Evolutionary conservation across 2,888 invertebrate genomes (phyloP).

Genomic region (Epiblema foenella): DNA sequence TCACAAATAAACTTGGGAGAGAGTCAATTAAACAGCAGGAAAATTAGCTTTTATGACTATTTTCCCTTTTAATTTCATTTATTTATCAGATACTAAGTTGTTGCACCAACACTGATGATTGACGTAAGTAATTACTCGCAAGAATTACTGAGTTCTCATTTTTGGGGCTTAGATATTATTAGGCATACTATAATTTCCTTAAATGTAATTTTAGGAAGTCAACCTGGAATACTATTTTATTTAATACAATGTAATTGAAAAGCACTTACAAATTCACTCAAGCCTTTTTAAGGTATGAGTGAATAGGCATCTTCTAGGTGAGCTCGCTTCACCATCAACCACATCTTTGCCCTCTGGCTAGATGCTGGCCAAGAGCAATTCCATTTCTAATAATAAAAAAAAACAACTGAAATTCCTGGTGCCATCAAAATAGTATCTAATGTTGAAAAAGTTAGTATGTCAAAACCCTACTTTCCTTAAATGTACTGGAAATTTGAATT

Average conservation of each 20-base stretch:
- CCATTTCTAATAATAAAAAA: no score
- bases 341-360: no score
- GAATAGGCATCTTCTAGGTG: no score
- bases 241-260: no score
- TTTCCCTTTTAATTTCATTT: background rate
- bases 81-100: background rate
- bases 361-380: no score
- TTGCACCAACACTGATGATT: background rate
- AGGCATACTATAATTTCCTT: background rate
- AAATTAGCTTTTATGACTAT: background rate
- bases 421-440: background rate
- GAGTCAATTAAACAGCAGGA: conserved; percentile 9
- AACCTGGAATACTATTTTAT: no score
- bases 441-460: background rate
- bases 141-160: background rate
- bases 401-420: background rate
- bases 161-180: conserved; percentile 1
- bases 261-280: no score
- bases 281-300: no score
- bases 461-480: background rate
- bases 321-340: no score
- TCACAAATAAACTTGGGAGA: conserved; percentile 19
- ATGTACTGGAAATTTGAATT: no score
- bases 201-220: background rate
- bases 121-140: background rate